These are phyloP conservation scores for Pedetes capensis DNA, from an alignment of 2,113 vertebrate genomes.

Conservation along the genomic window DNA sequence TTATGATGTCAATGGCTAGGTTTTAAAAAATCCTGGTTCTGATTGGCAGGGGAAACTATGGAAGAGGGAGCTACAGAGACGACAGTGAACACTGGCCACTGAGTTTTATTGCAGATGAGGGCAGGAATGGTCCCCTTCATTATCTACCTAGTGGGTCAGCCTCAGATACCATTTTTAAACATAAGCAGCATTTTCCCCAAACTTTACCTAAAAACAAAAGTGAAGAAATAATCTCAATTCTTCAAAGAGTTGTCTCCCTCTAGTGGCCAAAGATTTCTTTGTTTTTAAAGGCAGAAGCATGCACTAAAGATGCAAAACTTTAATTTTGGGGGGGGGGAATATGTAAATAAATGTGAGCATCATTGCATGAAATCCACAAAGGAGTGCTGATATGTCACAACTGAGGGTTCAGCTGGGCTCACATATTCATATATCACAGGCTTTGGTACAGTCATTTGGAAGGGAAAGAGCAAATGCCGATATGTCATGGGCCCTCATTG, in stretches of 20 bases:
- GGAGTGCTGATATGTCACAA: fast-evolving
- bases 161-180: neutral
- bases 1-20: neutral
- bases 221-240: neutral
- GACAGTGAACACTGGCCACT: fast-evolving
- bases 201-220: too few species aligned
- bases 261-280: conserved; percentile 28
- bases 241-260: conserved; percentile 63
- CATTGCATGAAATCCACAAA: neutral
- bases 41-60: fast-evolving
- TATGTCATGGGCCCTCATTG: fast-evolving
- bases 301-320: neutral
- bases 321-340: neutral
- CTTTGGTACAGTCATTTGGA: neutral
- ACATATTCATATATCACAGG: too few species aligned
- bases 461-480: neutral
- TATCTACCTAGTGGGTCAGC: neutral
- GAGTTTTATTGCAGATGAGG: neutral
- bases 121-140: fast-evolving
- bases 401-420: too few species aligned
- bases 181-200: neutral
- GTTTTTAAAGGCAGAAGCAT: neutral
- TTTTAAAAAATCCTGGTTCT: neutral
- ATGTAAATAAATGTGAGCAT: neutral
- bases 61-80: fast-evolving